Conservation (phyloP, 2,888 invertebrate genomes). For the Gordius sp. region DNA sequence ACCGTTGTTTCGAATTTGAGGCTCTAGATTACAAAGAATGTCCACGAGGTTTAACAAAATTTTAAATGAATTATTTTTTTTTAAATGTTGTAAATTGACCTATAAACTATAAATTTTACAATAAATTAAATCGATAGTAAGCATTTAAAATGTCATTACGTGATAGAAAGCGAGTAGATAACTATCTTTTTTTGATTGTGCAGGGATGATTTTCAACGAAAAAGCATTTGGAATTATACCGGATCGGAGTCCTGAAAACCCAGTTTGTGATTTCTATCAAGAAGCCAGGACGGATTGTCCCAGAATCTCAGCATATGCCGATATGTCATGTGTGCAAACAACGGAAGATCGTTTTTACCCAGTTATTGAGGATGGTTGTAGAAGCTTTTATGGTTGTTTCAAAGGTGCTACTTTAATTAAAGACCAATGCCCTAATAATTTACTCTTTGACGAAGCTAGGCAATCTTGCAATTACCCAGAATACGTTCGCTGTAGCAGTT, state of each 20-base stretch:
- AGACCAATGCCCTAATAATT: background rate
- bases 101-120: no score
- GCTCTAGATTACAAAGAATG: slow-evolving; percentile 11
- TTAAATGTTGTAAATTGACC: no score
- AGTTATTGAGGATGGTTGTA: background rate
- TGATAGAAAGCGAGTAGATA: no score
- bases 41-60: background rate
- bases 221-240: background rate
- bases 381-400: slow-evolving; percentile 11
- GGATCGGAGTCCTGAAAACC: slow-evolving; percentile 3
- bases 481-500: background rate
- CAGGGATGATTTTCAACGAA: slow-evolving; percentile 11
- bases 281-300: slow-evolving; percentile 1
- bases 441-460: background rate
- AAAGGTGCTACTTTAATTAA: background rate
- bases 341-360: background rate
- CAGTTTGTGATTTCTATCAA: slow-evolving; percentile 14
- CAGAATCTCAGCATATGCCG: slow-evolving; percentile 10
- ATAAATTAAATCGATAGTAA: no score
- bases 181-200: background rate
- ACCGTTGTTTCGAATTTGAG: background rate
- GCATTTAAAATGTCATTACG: no score
- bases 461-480: slow-evolving; percentile 11
- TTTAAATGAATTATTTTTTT: no score
- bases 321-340: background rate